Conservation (phyloP, 2,888 invertebrate genomes). For the Tetranychus piercei region DNA sequence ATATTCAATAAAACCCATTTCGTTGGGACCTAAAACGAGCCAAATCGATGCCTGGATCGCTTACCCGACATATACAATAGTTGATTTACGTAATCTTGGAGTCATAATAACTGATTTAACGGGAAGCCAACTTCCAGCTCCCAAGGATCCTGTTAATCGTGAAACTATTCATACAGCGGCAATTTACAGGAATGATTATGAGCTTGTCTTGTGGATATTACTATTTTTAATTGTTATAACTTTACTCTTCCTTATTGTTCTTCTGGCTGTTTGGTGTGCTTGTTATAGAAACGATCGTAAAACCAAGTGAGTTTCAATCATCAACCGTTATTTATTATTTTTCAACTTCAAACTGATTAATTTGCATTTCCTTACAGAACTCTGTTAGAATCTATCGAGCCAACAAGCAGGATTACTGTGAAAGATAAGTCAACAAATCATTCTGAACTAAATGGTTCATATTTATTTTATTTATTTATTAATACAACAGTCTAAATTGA, state of each 20-base stretch:
- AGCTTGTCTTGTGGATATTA: slow-evolving; percentile 24
- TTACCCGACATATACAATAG: slow-evolving; percentile 23
- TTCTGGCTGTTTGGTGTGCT: slow-evolving; percentile 21
- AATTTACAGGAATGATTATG: slow-evolving; percentile 21
- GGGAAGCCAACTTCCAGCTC: background rate
- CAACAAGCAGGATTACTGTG: background rate
- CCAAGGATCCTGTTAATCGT: background rate
- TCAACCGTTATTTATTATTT: background rate
- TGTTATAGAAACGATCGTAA: slow-evolving; percentile 8
- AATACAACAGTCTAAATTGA: background rate
- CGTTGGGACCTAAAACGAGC: slow-evolving; percentile 11
- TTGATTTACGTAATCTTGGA: slow-evolving; percentile 20
- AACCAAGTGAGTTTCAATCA: background rate
- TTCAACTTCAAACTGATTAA: background rate
- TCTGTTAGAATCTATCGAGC: background rate
- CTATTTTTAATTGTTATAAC: slow-evolving; percentile 22
- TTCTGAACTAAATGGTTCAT: background rate
- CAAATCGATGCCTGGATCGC: slow-evolving; percentile 23
- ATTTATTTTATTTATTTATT: no score
- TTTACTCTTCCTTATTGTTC: slow-evolving; percentile 23
- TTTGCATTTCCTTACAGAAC: background rate
- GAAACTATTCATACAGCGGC: slow-evolving; percentile 8
- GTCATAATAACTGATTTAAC: background rate
- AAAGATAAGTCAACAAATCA: background rate
- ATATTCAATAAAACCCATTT: slow-evolving; percentile 16